Conservation (phyloP, 2,888 invertebrate genomes). For the Perdita meconis region DNA sequence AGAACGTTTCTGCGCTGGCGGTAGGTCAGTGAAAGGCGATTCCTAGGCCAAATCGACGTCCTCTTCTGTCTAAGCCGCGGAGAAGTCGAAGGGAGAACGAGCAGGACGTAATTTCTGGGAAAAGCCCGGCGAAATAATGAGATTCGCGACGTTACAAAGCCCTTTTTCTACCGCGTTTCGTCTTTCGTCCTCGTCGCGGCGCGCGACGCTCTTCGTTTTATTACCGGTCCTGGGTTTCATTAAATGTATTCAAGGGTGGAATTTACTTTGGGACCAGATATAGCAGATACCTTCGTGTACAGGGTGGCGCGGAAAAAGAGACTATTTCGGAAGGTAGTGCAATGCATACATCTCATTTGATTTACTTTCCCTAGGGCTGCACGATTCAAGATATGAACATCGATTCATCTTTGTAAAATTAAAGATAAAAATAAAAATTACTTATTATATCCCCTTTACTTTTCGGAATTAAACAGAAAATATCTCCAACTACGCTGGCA, state of each 20-base stretch:
- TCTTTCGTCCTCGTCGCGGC: slow-evolving; percentile 9
- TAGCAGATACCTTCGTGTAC: not conserved
- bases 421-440: too few relatives aligned
- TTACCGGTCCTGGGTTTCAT: slow-evolving; percentile 13
- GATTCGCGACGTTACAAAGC: slow-evolving; percentile 60
- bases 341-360: too few relatives aligned
- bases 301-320: not conserved
- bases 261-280: slow-evolving; percentile 18
- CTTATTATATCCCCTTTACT: too few relatives aligned
- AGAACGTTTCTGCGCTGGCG: slow-evolving; percentile 45
- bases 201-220: not conserved
- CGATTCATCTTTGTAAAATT: too few relatives aligned
- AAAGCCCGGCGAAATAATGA: slow-evolving; percentile 58
- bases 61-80: not conserved
- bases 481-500: too few relatives aligned
- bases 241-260: slow-evolving; percentile 21
- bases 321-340: not conserved
- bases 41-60: slow-evolving; percentile 25
- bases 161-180: slow-evolving; percentile 35
- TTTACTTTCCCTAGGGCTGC: too few relatives aligned
- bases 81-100: slow-evolving; percentile 14
- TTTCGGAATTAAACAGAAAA: too few relatives aligned
- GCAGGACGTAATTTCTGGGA: slow-evolving; percentile 55
- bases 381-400: too few relatives aligned
- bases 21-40: slow-evolving; percentile 61